Evolutionary conservation across 2,113 vertebrate genomes (phyloP).

Genomic region (Cariama cristata): DNA sequence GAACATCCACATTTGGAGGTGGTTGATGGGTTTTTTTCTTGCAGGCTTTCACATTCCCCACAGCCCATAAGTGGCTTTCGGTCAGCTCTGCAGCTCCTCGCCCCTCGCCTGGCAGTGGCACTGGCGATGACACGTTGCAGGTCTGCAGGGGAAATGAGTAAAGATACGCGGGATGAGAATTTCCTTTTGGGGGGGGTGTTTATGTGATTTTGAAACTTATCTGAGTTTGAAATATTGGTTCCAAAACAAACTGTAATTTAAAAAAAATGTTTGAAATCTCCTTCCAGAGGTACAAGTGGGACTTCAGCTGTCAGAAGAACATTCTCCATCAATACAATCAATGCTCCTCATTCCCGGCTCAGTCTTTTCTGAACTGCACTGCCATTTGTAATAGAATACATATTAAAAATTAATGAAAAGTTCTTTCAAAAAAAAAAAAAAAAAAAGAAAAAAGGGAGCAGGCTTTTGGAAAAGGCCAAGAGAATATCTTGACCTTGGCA

Average conservation of each 20-base stretch:
- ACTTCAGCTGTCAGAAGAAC: not conserved
- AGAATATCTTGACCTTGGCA: not conserved
- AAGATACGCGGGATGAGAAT: not conserved
- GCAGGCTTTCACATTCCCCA: not conserved
- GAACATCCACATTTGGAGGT: fast-evolving
- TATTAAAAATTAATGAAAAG: slow-evolving; percentile 60
- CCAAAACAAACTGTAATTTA: not conserved
- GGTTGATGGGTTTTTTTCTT: not conserved
- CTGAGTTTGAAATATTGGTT: not conserved
- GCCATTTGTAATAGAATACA: not conserved
- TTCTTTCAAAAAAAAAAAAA: not conserved
- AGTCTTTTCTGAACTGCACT: not conserved
- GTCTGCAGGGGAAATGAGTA: not conserved
- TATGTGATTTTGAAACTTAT: not conserved
- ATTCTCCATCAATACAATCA: not conserved
- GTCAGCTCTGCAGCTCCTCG: not conserved
- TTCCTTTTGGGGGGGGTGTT: not conserved
- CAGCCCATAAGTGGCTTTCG: not conserved
- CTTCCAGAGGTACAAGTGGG: not conserved
- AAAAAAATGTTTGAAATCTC: not conserved
- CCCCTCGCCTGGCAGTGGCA: not conserved
- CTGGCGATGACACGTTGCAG: not conserved
- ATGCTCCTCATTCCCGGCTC: not conserved
- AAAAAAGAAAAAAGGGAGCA: not conserved
- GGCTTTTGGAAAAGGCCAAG: not conserved